Conservation (phyloP, 1,140 invertebrate genomes). For the Lepidurus couesii region DNA sequence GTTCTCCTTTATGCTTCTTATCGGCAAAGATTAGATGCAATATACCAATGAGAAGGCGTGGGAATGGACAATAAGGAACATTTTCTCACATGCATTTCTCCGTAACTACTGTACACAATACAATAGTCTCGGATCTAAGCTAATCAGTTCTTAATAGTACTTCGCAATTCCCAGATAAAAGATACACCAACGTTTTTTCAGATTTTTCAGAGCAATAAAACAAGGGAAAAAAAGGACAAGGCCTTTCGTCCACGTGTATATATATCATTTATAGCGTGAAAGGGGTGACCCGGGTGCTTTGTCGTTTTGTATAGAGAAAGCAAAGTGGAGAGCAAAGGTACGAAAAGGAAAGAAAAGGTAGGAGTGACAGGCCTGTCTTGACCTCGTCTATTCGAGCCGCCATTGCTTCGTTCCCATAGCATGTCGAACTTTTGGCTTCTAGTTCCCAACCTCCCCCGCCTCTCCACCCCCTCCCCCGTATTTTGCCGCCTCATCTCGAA, state of each 20-base stretch:
- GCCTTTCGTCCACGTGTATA: not conserved
- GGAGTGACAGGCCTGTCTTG: conserved; percentile 5
- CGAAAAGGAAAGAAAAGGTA: not conserved
- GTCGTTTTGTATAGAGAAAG: too few species aligned
- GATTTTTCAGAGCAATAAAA: not conserved
- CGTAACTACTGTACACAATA: not conserved
- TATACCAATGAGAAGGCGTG: conserved; percentile 14
- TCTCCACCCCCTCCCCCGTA: not conserved
- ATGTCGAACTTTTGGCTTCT: not conserved
- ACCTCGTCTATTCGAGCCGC: not conserved
- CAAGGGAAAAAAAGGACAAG: not conserved
- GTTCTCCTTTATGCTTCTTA: not conserved
- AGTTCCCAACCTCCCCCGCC: not conserved
- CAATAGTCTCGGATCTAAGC: not conserved
- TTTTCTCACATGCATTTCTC: not conserved
- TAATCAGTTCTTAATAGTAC: not conserved
- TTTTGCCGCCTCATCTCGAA: conserved; percentile 15
- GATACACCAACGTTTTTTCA: not conserved
- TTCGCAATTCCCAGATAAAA: not conserved
- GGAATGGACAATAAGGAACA: conserved; percentile 22
- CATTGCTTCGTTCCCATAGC: not conserved
- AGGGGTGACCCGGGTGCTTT: not conserved
- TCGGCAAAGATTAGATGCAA: conserved; percentile 2
- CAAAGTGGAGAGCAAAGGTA: not conserved
- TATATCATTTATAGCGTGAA: not conserved